Evolutionary conservation across 2,797 vertebrate genomes (phyloP).

Genomic region (Acipenser oxyrinchus): DNA sequence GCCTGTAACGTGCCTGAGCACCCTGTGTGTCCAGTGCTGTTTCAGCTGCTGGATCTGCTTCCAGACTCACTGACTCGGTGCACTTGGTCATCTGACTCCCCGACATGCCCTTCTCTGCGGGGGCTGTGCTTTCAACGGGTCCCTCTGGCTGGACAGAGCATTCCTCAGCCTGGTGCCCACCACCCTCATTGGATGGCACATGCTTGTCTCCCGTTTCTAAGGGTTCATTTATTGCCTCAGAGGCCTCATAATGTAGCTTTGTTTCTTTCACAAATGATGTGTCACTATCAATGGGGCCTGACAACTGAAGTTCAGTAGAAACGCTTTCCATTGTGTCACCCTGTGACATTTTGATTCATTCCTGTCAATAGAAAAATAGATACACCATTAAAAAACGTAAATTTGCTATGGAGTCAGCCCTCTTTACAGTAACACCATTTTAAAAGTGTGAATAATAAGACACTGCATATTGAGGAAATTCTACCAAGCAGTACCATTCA

Average conservation of each 20-base stretch:
- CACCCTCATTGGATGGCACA: background rate
- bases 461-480: too few relatives aligned
- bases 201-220: background rate
- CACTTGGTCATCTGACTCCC: slow-evolving; percentile 46
- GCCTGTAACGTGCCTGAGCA: slow-evolving; percentile 3
- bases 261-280: background rate
- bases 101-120: slow-evolving; percentile 19
- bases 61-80: slow-evolving; percentile 77
- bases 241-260: slow-evolving; percentile 24
- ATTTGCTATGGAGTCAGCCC: too few relatives aligned
- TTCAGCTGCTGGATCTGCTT: slow-evolving; percentile 45
- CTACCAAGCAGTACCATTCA: too few relatives aligned
- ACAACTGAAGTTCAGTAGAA: slow-evolving; percentile 4
- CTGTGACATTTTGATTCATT: slow-evolving; percentile 15
- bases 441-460: too few relatives aligned
- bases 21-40: background rate
- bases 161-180: background rate
- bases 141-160: slow-evolving; percentile 16
- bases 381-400: too few relatives aligned
- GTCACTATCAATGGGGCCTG: slow-evolving; percentile 2
- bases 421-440: too few relatives aligned
- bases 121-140: background rate
- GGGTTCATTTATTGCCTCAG: slow-evolving; percentile 12
- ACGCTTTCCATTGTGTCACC: slow-evolving; percentile 1
- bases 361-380: slow-evolving; percentile 13